phyloP scores from a whole-genome alignment of 2,888 invertebrate species.

The Branchellion lobata region DNA sequence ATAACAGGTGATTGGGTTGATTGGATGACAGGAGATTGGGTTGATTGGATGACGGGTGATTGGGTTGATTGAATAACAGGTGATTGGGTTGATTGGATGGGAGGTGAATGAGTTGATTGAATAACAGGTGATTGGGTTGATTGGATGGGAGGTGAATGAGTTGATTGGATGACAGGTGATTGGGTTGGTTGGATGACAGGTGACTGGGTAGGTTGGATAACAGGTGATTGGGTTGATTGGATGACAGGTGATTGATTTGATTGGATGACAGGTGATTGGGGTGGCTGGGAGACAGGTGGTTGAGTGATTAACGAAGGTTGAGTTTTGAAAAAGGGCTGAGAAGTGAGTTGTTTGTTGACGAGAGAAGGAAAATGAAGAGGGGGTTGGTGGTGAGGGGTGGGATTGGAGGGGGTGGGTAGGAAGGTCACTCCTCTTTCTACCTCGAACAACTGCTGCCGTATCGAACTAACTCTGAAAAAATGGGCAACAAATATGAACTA shows the following conservation, averaged over 20 bases:
- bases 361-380: not conserved
- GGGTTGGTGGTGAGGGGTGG: not conserved
- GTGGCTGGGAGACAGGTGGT: not conserved
- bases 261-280: not conserved
- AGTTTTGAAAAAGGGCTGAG: not conserved
- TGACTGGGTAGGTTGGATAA: not conserved
- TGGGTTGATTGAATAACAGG: not conserved
- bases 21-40: not conserved
- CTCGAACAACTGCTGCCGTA: constrained; percentile 30
- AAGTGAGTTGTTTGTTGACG: not conserved
- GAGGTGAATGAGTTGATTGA: not conserved
- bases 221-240: not conserved
- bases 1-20: not conserved
- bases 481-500: no score
- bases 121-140: not conserved
- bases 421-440: constrained; percentile 13
- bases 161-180: not conserved
- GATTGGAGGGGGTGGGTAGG: not conserved
- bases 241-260: not conserved
- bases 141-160: not conserved
- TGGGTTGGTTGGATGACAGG: not conserved
- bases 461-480: constrained; percentile 26
- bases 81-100: not conserved
- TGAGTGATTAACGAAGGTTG: not conserved
- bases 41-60: not conserved